Percentiles rank a stretch among this genome's conserved stretches.
These are phyloP conservation scores for Cardiocondyla obscurior DNA, from an alignment of 1,140 invertebrate species.

Conservation along the genomic window DNA sequence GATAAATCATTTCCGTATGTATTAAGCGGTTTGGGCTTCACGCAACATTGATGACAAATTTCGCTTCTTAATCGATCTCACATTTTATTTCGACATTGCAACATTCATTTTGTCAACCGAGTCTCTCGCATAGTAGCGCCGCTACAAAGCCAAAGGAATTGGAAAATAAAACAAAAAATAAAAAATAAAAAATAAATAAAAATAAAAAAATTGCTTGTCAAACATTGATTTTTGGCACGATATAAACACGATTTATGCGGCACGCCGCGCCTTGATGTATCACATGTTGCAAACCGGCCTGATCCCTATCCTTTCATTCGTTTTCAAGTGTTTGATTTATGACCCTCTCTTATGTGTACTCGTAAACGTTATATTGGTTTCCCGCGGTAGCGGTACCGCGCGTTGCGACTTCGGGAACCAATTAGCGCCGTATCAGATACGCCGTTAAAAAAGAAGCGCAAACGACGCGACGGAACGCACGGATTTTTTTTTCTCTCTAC, in stretches of 20 bases:
- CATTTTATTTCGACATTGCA: background rate
- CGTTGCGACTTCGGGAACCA: slow-evolving; percentile 54
- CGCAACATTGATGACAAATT: slow-evolving; percentile 14
- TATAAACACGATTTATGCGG: slow-evolving; percentile 57
- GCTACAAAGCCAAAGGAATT: background rate
- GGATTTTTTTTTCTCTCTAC: background rate
- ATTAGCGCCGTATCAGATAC: slow-evolving; percentile 61
- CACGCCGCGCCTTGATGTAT: slow-evolving; percentile 40
- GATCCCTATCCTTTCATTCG: slow-evolving; percentile 67
- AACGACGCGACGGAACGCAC: slow-evolving; percentile 18
- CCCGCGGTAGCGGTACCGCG: slow-evolving; percentile 38
- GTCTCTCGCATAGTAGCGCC: background rate
- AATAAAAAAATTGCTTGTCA: slow-evolving; percentile 33
- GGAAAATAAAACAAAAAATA: no score
- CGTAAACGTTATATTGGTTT: slow-evolving; percentile 71
- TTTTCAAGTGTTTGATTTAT: slow-evolving; percentile 69
- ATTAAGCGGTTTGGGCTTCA: background rate
- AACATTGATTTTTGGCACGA: slow-evolving; percentile 51
- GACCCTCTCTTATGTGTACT: slow-evolving; percentile 63
- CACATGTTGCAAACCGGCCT: slow-evolving; percentile 40
- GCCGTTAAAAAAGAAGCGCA: slow-evolving; percentile 36
- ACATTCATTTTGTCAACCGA: background rate
- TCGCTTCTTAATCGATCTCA: background rate
- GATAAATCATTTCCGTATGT: background rate
- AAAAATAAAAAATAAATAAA: no score